Conservation (phyloP, 2,888 invertebrate species). For the Brachyptera putata region DNA sequence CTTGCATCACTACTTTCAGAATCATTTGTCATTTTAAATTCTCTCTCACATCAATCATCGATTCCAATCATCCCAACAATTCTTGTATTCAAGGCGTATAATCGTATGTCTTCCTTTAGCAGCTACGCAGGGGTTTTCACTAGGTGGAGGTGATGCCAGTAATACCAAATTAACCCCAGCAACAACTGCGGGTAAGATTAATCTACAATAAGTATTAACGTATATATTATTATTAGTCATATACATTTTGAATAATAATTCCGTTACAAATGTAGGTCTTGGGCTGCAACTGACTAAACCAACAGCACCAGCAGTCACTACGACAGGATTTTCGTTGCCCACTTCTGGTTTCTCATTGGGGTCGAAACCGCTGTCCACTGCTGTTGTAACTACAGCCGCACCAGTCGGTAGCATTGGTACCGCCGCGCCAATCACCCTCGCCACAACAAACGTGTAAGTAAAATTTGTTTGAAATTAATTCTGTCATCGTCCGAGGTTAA, state of each 20-base stretch:
- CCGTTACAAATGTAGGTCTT: too few relatives aligned
- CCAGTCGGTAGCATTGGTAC: background rate
- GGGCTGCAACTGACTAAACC: background rate
- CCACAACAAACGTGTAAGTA: constrained; percentile 12
- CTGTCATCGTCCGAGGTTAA: too few relatives aligned
- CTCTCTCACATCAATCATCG: too few relatives aligned
- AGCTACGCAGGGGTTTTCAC: background rate
- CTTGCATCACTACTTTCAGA: too few relatives aligned
- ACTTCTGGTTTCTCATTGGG: background rate
- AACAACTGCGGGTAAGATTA: background rate
- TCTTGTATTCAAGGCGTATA: too few relatives aligned
- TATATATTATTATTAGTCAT: too few relatives aligned
- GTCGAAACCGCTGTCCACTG: background rate
- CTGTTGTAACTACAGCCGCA: background rate
- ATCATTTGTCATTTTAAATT: too few relatives aligned
- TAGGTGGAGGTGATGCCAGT: constrained; percentile 8
- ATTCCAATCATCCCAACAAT: too few relatives aligned
- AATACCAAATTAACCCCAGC: constrained; percentile 3
- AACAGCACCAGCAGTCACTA: background rate
- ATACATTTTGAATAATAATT: too few relatives aligned
- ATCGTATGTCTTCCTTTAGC: too few relatives aligned
- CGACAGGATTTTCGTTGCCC: background rate
- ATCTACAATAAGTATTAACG: too few relatives aligned
- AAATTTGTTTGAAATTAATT: too few relatives aligned
- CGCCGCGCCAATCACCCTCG: background rate